Evolutionary conservation across 2,113 vertebrate genomes (phyloP).

Genomic region (Sporophila hypoxantha): DNA sequence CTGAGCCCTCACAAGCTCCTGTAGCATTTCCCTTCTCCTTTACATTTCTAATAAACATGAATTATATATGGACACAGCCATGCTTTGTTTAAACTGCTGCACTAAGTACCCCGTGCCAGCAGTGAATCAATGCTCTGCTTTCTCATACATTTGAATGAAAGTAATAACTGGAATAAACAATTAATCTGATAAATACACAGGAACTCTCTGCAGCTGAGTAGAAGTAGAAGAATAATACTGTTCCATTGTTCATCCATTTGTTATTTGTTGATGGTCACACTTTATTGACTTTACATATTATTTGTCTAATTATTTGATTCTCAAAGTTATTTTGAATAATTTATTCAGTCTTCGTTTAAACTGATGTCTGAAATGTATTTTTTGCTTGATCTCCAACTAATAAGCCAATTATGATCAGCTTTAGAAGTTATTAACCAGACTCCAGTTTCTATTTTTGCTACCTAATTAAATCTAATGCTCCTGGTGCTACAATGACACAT

Average conservation of each 20-base stretch:
- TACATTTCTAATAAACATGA: conserved; percentile 49
- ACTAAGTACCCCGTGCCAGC: conserved; percentile 44
- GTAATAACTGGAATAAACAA: conserved; percentile 47
- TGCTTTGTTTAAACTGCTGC: conserved; percentile 59
- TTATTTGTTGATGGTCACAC: background rate
- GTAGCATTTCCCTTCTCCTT: conserved; percentile 3
- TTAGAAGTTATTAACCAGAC: background rate
- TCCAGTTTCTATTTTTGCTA: background rate
- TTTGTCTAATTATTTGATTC: conserved; percentile 20
- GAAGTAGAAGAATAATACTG: background rate
- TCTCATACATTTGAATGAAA: conserved; percentile 37
- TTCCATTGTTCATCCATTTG: background rate
- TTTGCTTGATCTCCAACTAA: background rate
- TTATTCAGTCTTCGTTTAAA: background rate
- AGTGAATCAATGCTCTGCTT: conserved; percentile 42
- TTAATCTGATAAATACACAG: conserved; percentile 19
- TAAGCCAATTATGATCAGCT: conserved; percentile 9
- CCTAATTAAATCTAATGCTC: background rate
- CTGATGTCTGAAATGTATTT: background rate
- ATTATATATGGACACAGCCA: conserved; percentile 54
- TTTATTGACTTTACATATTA: conserved; percentile 10
- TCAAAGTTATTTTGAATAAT: background rate
- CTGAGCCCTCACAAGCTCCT: background rate
- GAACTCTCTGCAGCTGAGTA: background rate
- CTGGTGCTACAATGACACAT: background rate